Evolutionary conservation across 2,888 invertebrate species (phyloP).

Genomic region (Trichogramma evanescens): DNA sequence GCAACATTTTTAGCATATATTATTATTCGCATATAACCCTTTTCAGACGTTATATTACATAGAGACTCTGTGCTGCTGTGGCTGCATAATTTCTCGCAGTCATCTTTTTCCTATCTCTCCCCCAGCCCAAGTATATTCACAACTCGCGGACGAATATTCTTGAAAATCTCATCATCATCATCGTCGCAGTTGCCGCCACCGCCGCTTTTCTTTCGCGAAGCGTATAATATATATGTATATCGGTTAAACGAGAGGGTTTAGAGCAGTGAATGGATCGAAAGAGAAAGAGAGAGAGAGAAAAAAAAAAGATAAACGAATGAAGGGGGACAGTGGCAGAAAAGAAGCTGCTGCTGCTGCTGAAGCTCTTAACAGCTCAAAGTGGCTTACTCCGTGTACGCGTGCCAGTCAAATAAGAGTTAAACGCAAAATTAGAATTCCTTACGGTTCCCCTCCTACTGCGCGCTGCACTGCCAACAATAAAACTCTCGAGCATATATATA

Average conservation of each 20-base stretch:
- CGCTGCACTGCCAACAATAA: too few species aligned
- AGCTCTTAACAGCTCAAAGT: constrained; percentile 22
- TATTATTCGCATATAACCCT: too few species aligned
- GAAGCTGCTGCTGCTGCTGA: not conserved
- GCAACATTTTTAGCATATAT: too few species aligned
- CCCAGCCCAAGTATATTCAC: too few species aligned
- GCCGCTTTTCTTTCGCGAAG: not conserved
- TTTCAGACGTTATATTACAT: too few species aligned
- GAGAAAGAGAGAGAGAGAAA: not conserved
- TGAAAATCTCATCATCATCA: constrained; percentile 19
- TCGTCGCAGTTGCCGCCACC: not conserved
- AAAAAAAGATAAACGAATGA: not conserved
- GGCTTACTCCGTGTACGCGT: constrained; percentile 25
- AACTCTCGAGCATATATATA: too few species aligned
- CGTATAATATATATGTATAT: too few species aligned
- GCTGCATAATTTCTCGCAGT: too few species aligned
- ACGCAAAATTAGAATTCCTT: constrained; percentile 34
- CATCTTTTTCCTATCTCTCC: too few species aligned
- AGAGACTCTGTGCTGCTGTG: too few species aligned
- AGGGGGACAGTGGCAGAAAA: not conserved
- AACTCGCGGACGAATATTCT: constrained; percentile 11
- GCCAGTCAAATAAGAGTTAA: constrained; percentile 33
- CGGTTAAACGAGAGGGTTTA: not conserved
- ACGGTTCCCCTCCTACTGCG: too few species aligned
- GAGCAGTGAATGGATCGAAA: not conserved